Evolutionary conservation across 2,113 vertebrate species (phyloP).

Genomic region (Trochalopteron elliotii): DNA sequence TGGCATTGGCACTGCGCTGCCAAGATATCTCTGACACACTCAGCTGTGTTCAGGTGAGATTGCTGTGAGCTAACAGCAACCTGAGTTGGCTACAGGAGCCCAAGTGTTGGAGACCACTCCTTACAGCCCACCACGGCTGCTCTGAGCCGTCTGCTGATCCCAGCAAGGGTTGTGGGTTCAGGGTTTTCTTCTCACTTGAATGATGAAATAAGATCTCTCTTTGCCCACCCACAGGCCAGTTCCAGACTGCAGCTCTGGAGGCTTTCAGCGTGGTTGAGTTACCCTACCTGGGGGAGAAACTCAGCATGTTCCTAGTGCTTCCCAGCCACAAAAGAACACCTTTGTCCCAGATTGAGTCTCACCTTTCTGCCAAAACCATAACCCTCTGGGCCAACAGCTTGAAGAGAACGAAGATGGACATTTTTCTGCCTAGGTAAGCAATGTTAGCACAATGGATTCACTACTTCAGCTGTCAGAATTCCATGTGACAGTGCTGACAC

Average conservation of each 20-base stretch:
- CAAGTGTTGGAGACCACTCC: background rate
- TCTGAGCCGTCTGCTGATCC: background rate
- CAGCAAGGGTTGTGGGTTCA: background rate
- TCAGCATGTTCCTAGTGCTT: constrained; percentile 84
- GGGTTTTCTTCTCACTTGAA: background rate
- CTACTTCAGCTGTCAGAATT: background rate
- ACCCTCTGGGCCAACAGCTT: constrained; percentile 79
- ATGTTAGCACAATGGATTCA: background rate
- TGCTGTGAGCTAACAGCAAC: background rate
- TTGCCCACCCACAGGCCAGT: constrained; percentile 79
- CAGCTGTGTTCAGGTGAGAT: background rate
- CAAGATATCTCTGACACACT: background rate
- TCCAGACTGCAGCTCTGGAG: constrained; percentile 75
- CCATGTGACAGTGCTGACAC: background rate
- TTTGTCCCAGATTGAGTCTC: constrained; percentile 76
- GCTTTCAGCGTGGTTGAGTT: constrained; percentile 81
- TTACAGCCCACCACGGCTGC: background rate
- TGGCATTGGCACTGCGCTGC: background rate
- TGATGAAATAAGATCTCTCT: background rate
- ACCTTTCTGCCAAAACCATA: constrained; percentile 79
- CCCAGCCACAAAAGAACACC: constrained; percentile 77
- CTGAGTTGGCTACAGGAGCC: background rate
- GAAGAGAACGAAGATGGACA: constrained; percentile 83
- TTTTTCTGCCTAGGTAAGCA: constrained; percentile 87
- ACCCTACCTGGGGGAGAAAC: constrained; percentile 77